Conservation (phyloP, 2,113 vertebrate genomes). For the Dromaius novaehollandiae region DNA sequence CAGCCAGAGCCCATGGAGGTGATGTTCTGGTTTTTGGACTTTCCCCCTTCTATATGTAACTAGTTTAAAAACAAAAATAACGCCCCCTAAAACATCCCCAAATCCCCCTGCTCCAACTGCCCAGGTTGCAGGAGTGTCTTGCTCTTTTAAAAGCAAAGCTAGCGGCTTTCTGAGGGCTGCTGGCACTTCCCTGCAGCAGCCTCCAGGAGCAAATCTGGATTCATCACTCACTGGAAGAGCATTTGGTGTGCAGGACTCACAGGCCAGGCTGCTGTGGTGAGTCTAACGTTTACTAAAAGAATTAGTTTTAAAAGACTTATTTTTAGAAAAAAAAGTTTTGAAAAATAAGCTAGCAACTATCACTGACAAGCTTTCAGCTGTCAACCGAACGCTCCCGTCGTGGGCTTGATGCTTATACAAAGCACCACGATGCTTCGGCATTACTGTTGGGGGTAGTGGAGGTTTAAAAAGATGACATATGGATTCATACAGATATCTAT, state of each 20-base stretch:
- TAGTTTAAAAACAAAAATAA: background rate
- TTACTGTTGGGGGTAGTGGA: background rate
- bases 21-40: background rate
- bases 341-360: background rate
- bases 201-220: rapidly evolving
- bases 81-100: background rate
- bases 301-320: background rate
- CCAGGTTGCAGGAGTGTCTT: background rate
- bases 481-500: background rate
- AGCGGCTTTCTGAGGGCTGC: background rate
- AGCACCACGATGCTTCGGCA: rapidly evolving
- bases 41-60: background rate
- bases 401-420: background rate
- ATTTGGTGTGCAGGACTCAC: no score
- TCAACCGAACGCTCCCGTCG: rapidly evolving
- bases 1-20: background rate
- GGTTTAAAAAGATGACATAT: background rate
- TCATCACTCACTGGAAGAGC: background rate
- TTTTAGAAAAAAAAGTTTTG: background rate
- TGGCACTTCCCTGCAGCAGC: background rate
- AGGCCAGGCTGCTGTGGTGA: background rate
- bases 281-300: background rate
- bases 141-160: no score
- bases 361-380: background rate
- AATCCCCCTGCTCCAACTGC: rapidly evolving